Evolutionary conservation across 2,797 vertebrate genomes (phyloP), one percentile per base, ranked within the genome.

Genomic region (Girardinus metallicus): DNA sequence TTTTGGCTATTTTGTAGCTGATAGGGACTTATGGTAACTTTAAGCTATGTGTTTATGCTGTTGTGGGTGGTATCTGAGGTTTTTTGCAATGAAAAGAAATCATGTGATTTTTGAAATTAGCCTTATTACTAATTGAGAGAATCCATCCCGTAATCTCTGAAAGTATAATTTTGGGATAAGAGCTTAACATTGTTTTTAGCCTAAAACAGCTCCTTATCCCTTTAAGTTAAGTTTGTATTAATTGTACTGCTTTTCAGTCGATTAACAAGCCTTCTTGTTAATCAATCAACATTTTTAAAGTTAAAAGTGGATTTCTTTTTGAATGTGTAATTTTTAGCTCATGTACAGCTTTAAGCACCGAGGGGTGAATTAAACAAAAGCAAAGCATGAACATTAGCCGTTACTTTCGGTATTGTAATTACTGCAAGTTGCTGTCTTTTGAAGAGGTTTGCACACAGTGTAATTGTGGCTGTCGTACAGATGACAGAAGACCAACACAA

Each of bases 401-500:
- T 78, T 83, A 51, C 90, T 78, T 91, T 88, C 85, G 87, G 75
- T 80, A 82, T 90, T 83, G 86, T 90, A 92, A 93, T 94, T 90
- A 89, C 85, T 80, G 77, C 79, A 84, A 85, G 90, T 85, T 82
- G 60, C 76, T 82, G 86, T 90, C 85, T 76, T 81, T 84, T 77
- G 82, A 70, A 79, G 79, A 81, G 79, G 83, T 43, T 91, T 92
- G 87, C 88, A 74, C 81, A 8, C 36, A 51, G 85, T 76, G 85
- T 91, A 93, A 93, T 94, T 92, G 87, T 85, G 60, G 80, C 82
- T 90, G 91, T 93, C 92, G 75, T 46, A 78, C 85, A 84, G 81
- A 83, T 73, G 88, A 89, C 91, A 76, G 83, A 83, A 70, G 77
- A 79, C 81, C 81, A 76, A 83, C 87, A 76, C 88, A 83, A 86